Evolutionary conservation across 2,888 invertebrate species (phyloP), one percentile per base, ranked within the genome.

Genomic region (Tholera decimalis): DNA sequence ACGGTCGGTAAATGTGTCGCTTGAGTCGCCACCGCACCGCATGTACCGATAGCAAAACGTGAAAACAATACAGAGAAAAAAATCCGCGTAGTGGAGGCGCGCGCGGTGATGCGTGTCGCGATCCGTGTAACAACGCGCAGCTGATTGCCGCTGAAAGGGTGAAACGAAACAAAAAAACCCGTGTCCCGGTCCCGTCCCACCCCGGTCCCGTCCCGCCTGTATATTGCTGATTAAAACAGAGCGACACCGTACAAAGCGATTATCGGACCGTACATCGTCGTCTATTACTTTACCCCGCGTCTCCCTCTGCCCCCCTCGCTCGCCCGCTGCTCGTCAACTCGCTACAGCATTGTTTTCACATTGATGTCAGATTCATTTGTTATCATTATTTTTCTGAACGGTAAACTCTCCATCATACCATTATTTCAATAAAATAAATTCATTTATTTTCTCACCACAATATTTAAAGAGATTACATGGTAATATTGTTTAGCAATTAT

Each of bases 121-220:
- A 86, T 85, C 89, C 89, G 84, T 87, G 90, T 88, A 87, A 89
- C 92, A 85, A 87, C 90, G 88, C 88, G 88, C 91, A 91, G 88
- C 91, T 91, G 92, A 93, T 92, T 90, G 91, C 92, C 88, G 83
- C 89, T 89, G 90, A 91, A 92, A 91, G 91, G 91, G 90, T 89
- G 84, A 85, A 89, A 73, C 88, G 86, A 85, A 86, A 88, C 87
- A 91, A 91, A 90, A 91, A 88, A 86, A 85, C 83, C 43, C 30
- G 49, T 28, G 28, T 11, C 30, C 28, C 47, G 49, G 5, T 13
- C 28, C 18, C 18, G 18, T 6, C 22, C 8, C 47, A n/a, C 4
- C 47, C 28, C 44, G 22, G 11, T 7, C 26, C 68, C 64, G 37
- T 76, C 80, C 62, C 70, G 79, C 76, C 85, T 83, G 84, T 85